Evolutionary conservation across 2,797 vertebrate species (phyloP), one percentile per base, ranked within the genome.

Genomic region (Phalloptychus januarius): DNA sequence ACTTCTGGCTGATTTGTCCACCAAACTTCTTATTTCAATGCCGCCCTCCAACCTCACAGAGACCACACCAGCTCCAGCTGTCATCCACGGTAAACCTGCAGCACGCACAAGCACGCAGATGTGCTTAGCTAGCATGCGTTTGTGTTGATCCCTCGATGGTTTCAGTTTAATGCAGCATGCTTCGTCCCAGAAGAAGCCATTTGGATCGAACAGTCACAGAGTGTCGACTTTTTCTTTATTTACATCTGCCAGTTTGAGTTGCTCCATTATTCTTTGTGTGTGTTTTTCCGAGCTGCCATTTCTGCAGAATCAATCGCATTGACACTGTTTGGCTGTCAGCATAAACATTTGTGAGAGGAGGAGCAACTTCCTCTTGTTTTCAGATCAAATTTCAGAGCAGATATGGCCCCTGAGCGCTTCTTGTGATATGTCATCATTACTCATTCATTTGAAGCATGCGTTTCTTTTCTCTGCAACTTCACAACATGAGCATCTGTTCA

Each of bases 1-100:
- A 84, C 75, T 67, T 82, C 75, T 84, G 82, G 85, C 38, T 92
- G 79, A 90, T 89, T 71, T 93, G 83, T 94, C 79, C 75, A 87
- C 94, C 96, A 94, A 96, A 96, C 81, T 86, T 80, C 69, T 42
- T 90, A 92, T 95, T 96, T 97, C 88, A 96, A 95, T 95, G 92
- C 90, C 95, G 93, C 95, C 92, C 96, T 95, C 95, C 95, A 86
- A 94, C 91, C 95, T 95, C 95, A 96, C 97, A 99, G 98, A 97
- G 95, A 95, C 96, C 93, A 95, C 96, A 83, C 97, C 97, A 90
- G 96, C 96, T 93, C 97, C 97, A 93, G 95, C 96, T 93, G 92
- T 97, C 88, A 89, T 95, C 94, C 93, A 97, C 95, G 98, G 98
- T 99, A 99, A 99, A 97, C 93, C 75, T 65, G 83, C 83, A 73